phyloP scores from a whole-genome alignment of 92 coral and sea anemone genomes.

The Ricordea florida region DNA sequence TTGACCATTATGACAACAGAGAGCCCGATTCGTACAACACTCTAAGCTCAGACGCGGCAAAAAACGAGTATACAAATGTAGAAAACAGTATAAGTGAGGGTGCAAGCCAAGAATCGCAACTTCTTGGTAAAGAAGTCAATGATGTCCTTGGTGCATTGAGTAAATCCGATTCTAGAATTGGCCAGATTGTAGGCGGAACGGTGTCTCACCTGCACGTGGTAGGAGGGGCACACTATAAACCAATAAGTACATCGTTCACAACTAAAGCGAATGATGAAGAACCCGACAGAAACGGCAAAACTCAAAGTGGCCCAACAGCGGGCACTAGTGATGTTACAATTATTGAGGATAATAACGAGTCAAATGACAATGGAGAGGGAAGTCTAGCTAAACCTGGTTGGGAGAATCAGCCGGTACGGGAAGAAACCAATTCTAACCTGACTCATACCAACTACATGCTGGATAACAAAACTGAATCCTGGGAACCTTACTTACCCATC shows the following conservation, averaged over 20 bases:
- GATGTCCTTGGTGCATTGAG: constrained; percentile 10
- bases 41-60: constrained; percentile 12
- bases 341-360: constrained; percentile 15
- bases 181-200: neutral
- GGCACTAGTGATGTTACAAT: neutral
- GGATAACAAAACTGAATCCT: too few species aligned
- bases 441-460: too few species aligned
- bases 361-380: neutral
- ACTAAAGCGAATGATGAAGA: neutral
- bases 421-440: too few species aligned
- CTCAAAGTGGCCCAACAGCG: neutral
- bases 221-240: neutral
- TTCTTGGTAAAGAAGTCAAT: constrained; percentile 7
- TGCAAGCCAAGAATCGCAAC: constrained; percentile 20
- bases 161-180: constrained; percentile 16
- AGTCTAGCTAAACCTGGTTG: neutral
- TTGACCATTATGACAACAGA: constrained; percentile 15
- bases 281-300: neutral
- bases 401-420: neutral
- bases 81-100: constrained; percentile 30
- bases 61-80: constrained; percentile 26
- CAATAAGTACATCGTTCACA: neutral
- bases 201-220: neutral
- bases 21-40: constrained; percentile 25
- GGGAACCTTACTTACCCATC: neutral